These are phyloP conservation scores for Australoheros scitulus DNA, from an alignment of 2,113 vertebrate genomes.

Conservation along the genomic window DNA sequence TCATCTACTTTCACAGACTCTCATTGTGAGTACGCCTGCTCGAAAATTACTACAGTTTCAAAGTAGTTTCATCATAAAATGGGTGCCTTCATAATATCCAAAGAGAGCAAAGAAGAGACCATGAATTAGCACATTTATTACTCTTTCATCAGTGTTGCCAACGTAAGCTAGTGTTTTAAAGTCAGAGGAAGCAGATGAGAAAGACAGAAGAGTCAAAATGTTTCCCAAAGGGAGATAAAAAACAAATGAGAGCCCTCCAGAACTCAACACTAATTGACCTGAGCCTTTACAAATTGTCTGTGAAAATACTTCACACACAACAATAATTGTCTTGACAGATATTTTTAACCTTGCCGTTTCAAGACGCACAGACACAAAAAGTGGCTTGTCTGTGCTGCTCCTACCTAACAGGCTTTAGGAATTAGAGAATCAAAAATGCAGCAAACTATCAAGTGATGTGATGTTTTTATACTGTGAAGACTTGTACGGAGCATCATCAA, in stretches of 20 bases:
- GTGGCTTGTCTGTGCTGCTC: neutral
- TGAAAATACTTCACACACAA: slow-evolving; percentile 32
- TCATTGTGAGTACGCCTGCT: slow-evolving; percentile 27
- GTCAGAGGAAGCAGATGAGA: slow-evolving; percentile 28
- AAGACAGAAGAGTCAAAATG: slow-evolving; percentile 28
- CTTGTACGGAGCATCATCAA: neutral
- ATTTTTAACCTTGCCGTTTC: neutral
- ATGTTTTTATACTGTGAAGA: neutral
- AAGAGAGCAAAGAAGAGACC: slow-evolving; percentile 38
- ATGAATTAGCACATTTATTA: slow-evolving; percentile 68
- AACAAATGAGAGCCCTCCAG: slow-evolving; percentile 38
- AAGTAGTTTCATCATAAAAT: slow-evolving; percentile 72
- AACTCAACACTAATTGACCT: slow-evolving; percentile 51
- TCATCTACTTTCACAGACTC: slow-evolving; percentile 51
- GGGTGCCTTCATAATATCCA: slow-evolving; percentile 49
- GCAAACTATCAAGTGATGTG: neutral
- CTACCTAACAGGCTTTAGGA: neutral
- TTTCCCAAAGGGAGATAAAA: slow-evolving; percentile 30
- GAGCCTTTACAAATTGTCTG: slow-evolving; percentile 26
- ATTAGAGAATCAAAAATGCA: neutral
- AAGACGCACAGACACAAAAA: neutral
- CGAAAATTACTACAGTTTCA: slow-evolving; percentile 61
- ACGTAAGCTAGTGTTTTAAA: slow-evolving; percentile 54
- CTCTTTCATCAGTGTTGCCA: slow-evolving; percentile 67
- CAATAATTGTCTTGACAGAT: slow-evolving; percentile 25